A percentile compares a stretch with the other conserved stretches of the same genome.
Evolutionary conservation across 2,888 invertebrate species (phyloP).

Genomic region (Gortyna flavago): DNA sequence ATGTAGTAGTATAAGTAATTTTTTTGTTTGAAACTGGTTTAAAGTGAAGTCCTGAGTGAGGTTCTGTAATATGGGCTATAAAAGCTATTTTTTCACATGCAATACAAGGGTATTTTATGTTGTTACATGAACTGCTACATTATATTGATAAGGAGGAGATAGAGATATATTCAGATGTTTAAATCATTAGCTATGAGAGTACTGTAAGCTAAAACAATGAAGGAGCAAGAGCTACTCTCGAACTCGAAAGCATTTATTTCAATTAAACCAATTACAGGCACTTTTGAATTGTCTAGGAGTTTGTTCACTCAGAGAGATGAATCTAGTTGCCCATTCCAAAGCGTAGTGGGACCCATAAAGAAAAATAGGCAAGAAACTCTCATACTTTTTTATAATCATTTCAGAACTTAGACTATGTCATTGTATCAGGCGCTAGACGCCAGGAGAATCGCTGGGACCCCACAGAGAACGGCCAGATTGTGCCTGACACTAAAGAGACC

Average conservation of each 20-base stretch:
- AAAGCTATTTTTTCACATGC: neutral
- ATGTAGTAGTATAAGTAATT: too few relatives aligned
- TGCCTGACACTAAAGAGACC: conserved; percentile 97
- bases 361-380: neutral
- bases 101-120: too few relatives aligned
- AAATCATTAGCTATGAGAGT: neutral
- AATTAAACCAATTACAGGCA: neutral
- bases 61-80: neutral
- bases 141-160: neutral
- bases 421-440: conserved; percentile 97
- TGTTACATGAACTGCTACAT: neutral
- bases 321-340: neutral
- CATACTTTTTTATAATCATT: conserved; percentile 66
- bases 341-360: neutral
- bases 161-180: neutral
- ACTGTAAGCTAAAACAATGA: neutral
- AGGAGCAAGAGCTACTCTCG: neutral
- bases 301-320: too few relatives aligned
- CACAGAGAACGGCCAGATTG: conserved; percentile 97
- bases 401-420: conserved; percentile 98
- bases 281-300: neutral
- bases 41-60: neutral
- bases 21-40: neutral
- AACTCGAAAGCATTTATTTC: neutral
- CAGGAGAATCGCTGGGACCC: conserved; percentile 99